Evolutionary conservation across 2,797 vertebrate species (phyloP), one percentile per base, ranked within the genome.

Genomic region (Adelosebastes latens): DNA sequence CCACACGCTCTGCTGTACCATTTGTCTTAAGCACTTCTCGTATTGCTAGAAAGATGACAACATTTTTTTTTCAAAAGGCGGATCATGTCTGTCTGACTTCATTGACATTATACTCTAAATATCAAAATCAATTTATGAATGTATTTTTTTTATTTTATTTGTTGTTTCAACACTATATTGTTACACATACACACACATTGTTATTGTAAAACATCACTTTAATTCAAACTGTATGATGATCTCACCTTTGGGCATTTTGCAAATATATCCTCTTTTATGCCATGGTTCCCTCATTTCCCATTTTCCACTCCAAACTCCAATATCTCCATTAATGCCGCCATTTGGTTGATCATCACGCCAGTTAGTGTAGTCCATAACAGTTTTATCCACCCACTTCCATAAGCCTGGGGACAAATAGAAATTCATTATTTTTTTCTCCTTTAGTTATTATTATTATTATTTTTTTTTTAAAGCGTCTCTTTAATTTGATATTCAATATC

Each of bases 171-270:
- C 4, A 27, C 5, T 42, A 8, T 42, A 8, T 62, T 55, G 4
- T 34, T 13, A 46, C 8, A 68, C 6, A 63, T 27, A 29, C 3
- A 32, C 31, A 32, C 32, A 32, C 32, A 32, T 2, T 25, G 14
- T 56, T 16, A 22, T 39, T 46, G 14, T 39, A 60, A 46, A 29
- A 29, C 36, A 13, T 39, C 7, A 22, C 0, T 16, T 27, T 8
- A n/a, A 12, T 63, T 71, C 1, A 58, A 27, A 64, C 2, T 5
- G 3, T 13, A 13, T n/a, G 27, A 59, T 65, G 31, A 2, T 39
- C 66, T 84, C 12, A 93, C 92, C 61, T 90, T 93, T 93, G 11
- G 11, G 5, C 12, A 42, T 61, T 87, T 93, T 92, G 63, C 91
- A 93, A 52, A 93, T 88, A 62, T 86, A 87, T 10, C 25, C 39